These are phyloP conservation scores for Monochamus alternatus DNA, from an alignment of 2,888 invertebrate species.

Conservation along the genomic window DNA sequence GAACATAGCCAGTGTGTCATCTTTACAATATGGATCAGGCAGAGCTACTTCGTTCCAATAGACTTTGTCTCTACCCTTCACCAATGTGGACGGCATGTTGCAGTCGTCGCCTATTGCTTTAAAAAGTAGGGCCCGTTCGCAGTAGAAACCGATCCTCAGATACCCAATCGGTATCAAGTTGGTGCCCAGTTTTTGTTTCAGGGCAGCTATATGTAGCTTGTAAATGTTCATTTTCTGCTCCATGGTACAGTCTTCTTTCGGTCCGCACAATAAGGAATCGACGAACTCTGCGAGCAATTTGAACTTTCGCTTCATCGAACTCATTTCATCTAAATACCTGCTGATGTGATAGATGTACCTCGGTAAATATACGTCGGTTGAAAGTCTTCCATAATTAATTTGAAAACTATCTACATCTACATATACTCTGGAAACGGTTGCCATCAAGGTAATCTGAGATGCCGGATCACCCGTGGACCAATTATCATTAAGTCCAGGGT, in stretches of 20 bases:
- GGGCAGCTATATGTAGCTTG: constrained; percentile 58
- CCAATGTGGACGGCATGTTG: constrained; percentile 71
- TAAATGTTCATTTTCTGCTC: constrained; percentile 59
- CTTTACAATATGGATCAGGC: constrained; percentile 39
- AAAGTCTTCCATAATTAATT: constrained; percentile 56
- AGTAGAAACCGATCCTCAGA: constrained; percentile 71
- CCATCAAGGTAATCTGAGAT: not conserved
- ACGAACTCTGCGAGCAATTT: constrained; percentile 61
- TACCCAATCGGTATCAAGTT: constrained; percentile 73
- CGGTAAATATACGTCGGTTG: constrained; percentile 59
- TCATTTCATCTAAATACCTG: constrained; percentile 47
- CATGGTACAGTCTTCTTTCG: constrained; percentile 51
- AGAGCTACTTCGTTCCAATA: constrained; percentile 69
- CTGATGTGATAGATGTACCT: constrained; percentile 57
- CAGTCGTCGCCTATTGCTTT: constrained; percentile 73
- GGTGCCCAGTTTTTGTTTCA: constrained; percentile 66
- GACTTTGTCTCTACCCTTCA: constrained; percentile 63
- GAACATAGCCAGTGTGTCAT: constrained; percentile 62
- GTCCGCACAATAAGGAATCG: constrained; percentile 60
- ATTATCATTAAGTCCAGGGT: no score
- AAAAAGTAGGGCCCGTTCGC: constrained; percentile 73
- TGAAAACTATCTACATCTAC: constrained; percentile 20
- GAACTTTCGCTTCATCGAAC: constrained; percentile 54
- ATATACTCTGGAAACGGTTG: not conserved
- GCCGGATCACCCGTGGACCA: not conserved